phyloP scores from a whole-genome alignment of 2,888 invertebrate genomes.

The Penaeus monodon region DNA sequence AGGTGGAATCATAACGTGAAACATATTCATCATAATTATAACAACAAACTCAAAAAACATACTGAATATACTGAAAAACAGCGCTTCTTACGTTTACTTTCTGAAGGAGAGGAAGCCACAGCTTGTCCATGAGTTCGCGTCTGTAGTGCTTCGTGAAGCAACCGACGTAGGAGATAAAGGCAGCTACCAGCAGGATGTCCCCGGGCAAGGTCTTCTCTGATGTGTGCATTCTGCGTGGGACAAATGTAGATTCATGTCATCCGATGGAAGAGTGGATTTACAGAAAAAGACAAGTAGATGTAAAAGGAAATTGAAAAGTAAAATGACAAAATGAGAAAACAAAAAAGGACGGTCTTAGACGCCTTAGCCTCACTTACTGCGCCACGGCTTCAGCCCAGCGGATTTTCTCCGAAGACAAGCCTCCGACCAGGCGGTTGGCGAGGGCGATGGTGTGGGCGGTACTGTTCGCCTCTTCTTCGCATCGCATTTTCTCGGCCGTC shows the following conservation, averaged over 20 bases:
- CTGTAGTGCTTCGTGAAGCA: slow-evolving; percentile 96
- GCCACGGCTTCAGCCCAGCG: slow-evolving; percentile 94
- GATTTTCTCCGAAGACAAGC: slow-evolving; percentile 94
- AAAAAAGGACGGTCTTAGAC: not conserved
- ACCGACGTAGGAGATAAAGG: slow-evolving; percentile 96
- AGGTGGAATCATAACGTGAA: not conserved
- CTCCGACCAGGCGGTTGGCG: slow-evolving; percentile 93
- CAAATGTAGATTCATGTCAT: not conserved
- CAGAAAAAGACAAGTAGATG: too few species aligned
- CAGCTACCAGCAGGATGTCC: slow-evolving; percentile 91
- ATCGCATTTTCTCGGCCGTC: slow-evolving; percentile 84
- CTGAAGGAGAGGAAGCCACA: slow-evolving; percentile 88
- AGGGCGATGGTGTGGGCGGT: slow-evolving; percentile 92
- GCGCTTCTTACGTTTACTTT: slow-evolving; percentile 77
- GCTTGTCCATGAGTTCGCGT: slow-evolving; percentile 86
- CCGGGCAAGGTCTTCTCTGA: slow-evolving; percentile 90
- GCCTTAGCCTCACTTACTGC: slow-evolving; percentile 65
- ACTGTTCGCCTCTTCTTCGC: slow-evolving; percentile 94
- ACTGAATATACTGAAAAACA: not conserved
- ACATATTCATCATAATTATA: slow-evolving; percentile 13
- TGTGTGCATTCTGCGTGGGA: slow-evolving; percentile 51
- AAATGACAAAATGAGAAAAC: not conserved
- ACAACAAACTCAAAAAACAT: not conserved
- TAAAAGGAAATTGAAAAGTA: too few species aligned
- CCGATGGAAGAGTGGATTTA: too few species aligned